Evolutionary conservation across 2,113 vertebrate genomes (phyloP).

Genomic region (Neodontobutis hainanensis): DNA sequence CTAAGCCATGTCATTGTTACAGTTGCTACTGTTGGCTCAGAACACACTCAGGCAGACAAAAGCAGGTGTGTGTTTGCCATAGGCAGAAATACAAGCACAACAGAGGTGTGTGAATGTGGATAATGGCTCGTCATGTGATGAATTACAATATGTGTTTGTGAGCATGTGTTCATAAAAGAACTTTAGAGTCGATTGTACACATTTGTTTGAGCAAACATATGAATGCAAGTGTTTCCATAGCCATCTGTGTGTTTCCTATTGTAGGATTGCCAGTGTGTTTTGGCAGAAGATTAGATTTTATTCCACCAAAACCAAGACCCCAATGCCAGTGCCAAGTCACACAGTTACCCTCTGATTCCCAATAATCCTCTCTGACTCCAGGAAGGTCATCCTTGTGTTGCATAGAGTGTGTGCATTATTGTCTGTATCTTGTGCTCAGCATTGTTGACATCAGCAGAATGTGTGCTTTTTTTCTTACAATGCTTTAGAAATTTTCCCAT

Average conservation of each 20-base stretch:
- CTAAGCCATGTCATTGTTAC: constrained; percentile 72
- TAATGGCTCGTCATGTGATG: constrained; percentile 6
- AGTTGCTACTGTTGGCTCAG: constrained; percentile 71
- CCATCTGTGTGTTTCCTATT: constrained; percentile 38
- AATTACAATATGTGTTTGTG: constrained; percentile 11
- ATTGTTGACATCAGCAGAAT: constrained; percentile 49
- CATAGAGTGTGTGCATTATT: constrained; percentile 10
- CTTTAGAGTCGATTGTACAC: background rate
- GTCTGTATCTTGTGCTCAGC: constrained; percentile 13
- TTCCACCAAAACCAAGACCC: constrained; percentile 59
- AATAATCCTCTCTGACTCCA: constrained; percentile 76
- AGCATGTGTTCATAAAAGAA: constrained; percentile 2
- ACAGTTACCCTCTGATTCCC: constrained; percentile 69
- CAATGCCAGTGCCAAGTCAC: constrained; percentile 66
- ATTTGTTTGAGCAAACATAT: constrained; percentile 18
- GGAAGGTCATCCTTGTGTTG: constrained; percentile 71
- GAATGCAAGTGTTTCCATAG: constrained; percentile 20
- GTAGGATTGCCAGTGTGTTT: constrained; percentile 43
- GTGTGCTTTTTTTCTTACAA: constrained; percentile 30
- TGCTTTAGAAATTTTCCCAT: constrained; percentile 59
- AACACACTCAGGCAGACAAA: constrained; percentile 38
- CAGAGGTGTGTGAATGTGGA: constrained; percentile 1
- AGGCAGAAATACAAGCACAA: background rate
- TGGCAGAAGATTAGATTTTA: constrained; percentile 65
- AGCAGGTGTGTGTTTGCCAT: constrained; percentile 13